phyloP scores from a whole-genome alignment of 2,888 invertebrate genomes.

The Meliscaeva auricollis region DNA sequence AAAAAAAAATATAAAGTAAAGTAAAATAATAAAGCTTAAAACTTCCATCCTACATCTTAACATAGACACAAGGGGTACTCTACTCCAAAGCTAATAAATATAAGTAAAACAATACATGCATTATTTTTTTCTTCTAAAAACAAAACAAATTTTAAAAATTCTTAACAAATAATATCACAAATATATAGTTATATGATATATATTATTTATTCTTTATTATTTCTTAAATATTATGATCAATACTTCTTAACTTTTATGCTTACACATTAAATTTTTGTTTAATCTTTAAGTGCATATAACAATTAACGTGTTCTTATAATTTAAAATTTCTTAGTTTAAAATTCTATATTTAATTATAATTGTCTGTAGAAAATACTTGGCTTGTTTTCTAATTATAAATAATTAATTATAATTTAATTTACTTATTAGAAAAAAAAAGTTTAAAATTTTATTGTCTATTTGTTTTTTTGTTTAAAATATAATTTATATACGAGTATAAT shows the following conservation, averaged over 20 bases:
- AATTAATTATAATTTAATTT: constrained; percentile 30
- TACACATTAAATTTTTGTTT: constrained; percentile 24
- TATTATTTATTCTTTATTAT: constrained; percentile 32
- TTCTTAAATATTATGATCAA: constrained; percentile 44
- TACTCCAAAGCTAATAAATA: no score
- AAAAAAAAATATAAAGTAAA: no score
- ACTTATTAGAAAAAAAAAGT: constrained; percentile 59
- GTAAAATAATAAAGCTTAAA: no score
- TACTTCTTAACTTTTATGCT: constrained; percentile 42
- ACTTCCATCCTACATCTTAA: background rate
- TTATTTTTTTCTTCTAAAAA: background rate
- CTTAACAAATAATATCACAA: constrained; percentile 76
- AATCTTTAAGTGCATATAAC: constrained; percentile 65
- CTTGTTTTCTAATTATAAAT: constrained; percentile 60
- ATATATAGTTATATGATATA: constrained; percentile 70
- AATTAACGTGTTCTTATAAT: constrained; percentile 58
- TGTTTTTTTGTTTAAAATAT: constrained; percentile 63
- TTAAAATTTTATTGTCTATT: constrained; percentile 74
- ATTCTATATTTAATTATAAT: constrained; percentile 44
- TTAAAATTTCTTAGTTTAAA: constrained; percentile 24
- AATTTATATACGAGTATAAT: constrained; percentile 54
- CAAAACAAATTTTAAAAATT: constrained; percentile 31
- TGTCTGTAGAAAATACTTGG: constrained; percentile 75
- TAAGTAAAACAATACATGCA: background rate
- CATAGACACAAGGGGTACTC: background rate